Evolutionary conservation across 1,140 invertebrate genomes (phyloP), one percentile per base, ranked within the genome.

Genomic region (Trigoniulus corallinus): DNA sequence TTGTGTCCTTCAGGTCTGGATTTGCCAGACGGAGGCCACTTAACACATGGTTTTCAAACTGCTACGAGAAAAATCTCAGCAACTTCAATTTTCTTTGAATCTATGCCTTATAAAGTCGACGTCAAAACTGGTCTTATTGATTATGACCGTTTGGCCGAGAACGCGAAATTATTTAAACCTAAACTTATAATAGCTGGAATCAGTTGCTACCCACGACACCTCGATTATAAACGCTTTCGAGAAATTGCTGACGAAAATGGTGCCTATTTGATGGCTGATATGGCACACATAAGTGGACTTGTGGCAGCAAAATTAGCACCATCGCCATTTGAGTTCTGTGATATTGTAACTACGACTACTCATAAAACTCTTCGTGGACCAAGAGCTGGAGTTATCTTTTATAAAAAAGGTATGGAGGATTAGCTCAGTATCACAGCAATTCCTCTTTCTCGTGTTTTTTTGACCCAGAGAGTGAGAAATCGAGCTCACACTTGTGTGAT

Each of bases 1-100:
- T n/a, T 24, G 24, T 46, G 29, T 48, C 43, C 58, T 51, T 21
- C 27, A 67, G 67, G 79, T 1, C 67, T 98, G 43, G 87, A 97
- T 71, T 70, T 98, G 43, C 88, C 91, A 10, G 93, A 98, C 68
- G 95, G 95, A 50, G 95, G 95, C 1, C 94, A 98, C 70, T 74
- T 92, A 37, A 93, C 88, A 43, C 94, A 96, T 64, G 94, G 84
- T 55, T 97, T 94, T 65, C 86, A 88, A 62, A 95, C 91, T 1
- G 67, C 77, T 2, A 81, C 71, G 1, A 95, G 93, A 63, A 93
- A 88, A 68, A 88, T 98, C 24, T 98, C 93, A 0, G 93, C 92
- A 1, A 95, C 93, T 0, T 96, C 93, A 0, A 82, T 97, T 39
- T 98, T 93, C 71, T 98, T 98, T 65, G 93, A 98, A 71, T 95